Base-by-base conservation (phyloP, 2,888 invertebrate species). In the Coelogynopora nodosa region DNA sequence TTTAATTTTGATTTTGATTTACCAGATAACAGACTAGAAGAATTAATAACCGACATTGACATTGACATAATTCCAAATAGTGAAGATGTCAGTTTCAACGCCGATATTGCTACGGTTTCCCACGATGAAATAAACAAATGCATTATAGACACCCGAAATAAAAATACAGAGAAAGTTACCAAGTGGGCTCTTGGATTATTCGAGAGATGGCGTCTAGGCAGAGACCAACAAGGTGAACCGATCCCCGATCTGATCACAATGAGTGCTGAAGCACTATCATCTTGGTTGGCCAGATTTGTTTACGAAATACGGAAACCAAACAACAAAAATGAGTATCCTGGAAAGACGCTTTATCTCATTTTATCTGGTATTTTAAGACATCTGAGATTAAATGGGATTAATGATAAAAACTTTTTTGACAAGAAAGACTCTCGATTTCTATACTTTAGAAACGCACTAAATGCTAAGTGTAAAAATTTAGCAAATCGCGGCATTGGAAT, bases 401-500 rank as follows among this genome's bases (percentile, higher is more conserved):
- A 74, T 74, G 74, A 74, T 23, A 74, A 74, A 74, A 5, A 49
- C 49, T 49, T 49, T 49, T 49, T 49, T 49, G 49, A 18, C 49
- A 10, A 49, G 18, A 5, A 49, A 18, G 49, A 74, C 74, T 74
- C 74, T 74, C 5, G 23, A 74, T 74, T 74, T 74, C 23, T 74
- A 74, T 74, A 74, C 74, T 13, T 74, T 74, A 5, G 27, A 74
- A 74, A 74, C 74, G 23, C 74, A 74, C 27, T 74, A 74, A 74
- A 74, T 5, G 74, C 74, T 18, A 74, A 74, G 74, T 74, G 74
- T 26, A 74, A 74, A 13, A 23, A 74, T 74, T 74, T 74, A 74
- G 18, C 74, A 74, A 74, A 74, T 74, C 74, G 74, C 23, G 5
- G 74, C 27, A 74, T 74, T 74, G 74, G 74, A 74, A 74, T 74